Base-by-base conservation (phyloP, 1,140 invertebrate genomes). In the Pomacea maculata region DNA sequence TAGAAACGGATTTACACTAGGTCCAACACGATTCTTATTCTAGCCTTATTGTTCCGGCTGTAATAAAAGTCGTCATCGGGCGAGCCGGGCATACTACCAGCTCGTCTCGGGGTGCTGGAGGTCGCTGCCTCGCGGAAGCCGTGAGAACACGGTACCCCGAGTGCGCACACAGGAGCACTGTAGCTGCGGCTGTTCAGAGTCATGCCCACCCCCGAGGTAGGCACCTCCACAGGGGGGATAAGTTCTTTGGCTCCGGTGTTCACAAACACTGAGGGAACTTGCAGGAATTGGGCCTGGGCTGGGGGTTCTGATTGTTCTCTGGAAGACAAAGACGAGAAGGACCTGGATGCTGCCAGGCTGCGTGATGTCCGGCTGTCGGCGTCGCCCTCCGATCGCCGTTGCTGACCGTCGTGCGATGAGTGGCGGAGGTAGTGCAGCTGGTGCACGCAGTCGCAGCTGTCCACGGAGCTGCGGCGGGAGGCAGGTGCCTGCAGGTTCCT, bases 1-100 rank as follows among this genome's bases (percentile, higher is more conserved):
- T 1, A 61, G 11, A 3, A 61, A 61, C 34, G 34, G 34, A 52
- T n/a, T 74, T 54, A 74, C 34, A 96, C 96, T 79, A 96, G 95
- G 89, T 97, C 97, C 90, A 97, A 25, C 29, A 74, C 64, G 57
- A 85, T 80, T 79, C 79, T 82, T 68, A 84, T 81, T 17, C 79
- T 80, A 19, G 80, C 79, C 71, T 72, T 75, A 57, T 82, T 79
- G 29, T 80, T 78, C 52, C 34, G 21, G 57, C 71, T 80, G 34
- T 63, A 78, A 74, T 64, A 25, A 73, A 54, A 75, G 63, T 75
- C 65, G 25, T 81, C 80, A 10, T n/a, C 68, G 21, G 34, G 45
- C 11, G 45, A 25, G 11, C 52, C 57, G 15, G 45, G 68, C 55
- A 29, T 73, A 57, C 34, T 52, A 9, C 71, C 57, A 21, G 68